Conservation (phyloP, 2,888 invertebrate genomes). For the Drosophila atripex region DNA sequence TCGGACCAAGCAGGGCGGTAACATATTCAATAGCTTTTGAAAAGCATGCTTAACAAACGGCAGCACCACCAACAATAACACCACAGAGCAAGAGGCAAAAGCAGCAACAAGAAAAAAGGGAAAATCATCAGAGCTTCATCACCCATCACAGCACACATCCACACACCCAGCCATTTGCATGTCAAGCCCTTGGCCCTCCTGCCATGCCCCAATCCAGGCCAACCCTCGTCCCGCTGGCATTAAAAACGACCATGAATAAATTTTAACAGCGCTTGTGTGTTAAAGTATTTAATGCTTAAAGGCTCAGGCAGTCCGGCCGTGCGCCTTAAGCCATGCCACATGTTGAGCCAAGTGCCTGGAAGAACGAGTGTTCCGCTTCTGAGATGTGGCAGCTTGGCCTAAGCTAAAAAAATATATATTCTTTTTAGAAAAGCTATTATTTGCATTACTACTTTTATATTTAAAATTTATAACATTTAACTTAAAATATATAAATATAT, state of each 20-base stretch:
- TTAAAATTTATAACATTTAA: background rate
- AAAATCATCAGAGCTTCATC: constrained; percentile 54
- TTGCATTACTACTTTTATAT: background rate
- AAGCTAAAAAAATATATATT: background rate
- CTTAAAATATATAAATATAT: too few species aligned
- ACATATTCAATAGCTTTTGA: constrained; percentile 75
- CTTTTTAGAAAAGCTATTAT: background rate
- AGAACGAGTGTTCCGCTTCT: constrained; percentile 31
- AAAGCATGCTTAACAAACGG: constrained; percentile 70
- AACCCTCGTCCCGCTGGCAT: constrained; percentile 54
- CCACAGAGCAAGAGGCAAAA: constrained; percentile 34
- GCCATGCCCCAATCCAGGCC: background rate
- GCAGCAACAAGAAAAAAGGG: constrained; percentile 30
- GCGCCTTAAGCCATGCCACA: constrained; percentile 73
- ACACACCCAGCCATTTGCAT: constrained; percentile 62
- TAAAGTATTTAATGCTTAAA: constrained; percentile 79
- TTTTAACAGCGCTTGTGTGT: constrained; percentile 77
- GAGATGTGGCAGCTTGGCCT: constrained; percentile 18
- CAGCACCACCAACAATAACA: constrained; percentile 45
- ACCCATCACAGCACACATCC: constrained; percentile 44
- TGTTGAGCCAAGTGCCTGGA: constrained; percentile 53
- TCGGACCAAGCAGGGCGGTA: constrained; percentile 42
- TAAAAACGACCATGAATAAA: constrained; percentile 77
- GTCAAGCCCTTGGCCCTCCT: constrained; percentile 60
- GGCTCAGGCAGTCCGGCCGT: constrained; percentile 74